Conservation (phyloP, 37 sponge, comb jelly and placozoan species). For the Geodia barretti region DNA sequence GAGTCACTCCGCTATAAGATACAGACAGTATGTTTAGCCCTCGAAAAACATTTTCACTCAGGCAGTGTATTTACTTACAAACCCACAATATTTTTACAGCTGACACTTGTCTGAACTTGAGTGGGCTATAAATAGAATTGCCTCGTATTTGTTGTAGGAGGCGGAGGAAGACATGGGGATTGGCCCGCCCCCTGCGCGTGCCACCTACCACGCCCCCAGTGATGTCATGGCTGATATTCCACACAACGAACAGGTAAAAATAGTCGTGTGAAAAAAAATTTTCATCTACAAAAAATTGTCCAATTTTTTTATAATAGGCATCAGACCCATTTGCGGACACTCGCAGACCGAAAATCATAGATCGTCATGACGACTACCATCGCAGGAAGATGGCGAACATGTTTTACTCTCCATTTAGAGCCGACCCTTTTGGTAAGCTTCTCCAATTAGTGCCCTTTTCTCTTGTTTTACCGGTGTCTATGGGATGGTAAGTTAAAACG, state of each 20-base stretch:
- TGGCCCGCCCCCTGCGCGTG: not conserved
- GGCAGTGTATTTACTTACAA: no score
- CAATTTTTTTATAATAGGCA: not conserved
- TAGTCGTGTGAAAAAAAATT: not conserved
- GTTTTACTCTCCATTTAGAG: slow-evolving; percentile 81
- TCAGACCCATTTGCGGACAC: slow-evolving; percentile 1
- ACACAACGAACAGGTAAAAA: slow-evolving; percentile 21
- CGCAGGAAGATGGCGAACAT: slow-evolving; percentile 53
- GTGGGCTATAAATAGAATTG: not conserved
- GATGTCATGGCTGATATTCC: slow-evolving; percentile 27
- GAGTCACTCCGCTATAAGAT: not conserved
- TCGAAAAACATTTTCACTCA: no score
- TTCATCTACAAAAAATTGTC: no score
- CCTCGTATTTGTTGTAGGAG: not conserved
- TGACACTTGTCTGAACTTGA: no score
- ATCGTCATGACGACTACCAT: slow-evolving; percentile 89
- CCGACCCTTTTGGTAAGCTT: slow-evolving; percentile 66
- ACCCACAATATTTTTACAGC: no score
- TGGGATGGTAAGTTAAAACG: not conserved
- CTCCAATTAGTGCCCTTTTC: not conserved
- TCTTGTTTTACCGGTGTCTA: not conserved
- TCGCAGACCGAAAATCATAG: slow-evolving; percentile 41
- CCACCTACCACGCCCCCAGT: slow-evolving; percentile 23
- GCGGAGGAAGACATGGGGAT: slow-evolving; percentile 51
- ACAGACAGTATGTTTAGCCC: no score